Base-by-base conservation (phyloP, 2,888 invertebrate genomes). In the Cryptus armator region DNA sequence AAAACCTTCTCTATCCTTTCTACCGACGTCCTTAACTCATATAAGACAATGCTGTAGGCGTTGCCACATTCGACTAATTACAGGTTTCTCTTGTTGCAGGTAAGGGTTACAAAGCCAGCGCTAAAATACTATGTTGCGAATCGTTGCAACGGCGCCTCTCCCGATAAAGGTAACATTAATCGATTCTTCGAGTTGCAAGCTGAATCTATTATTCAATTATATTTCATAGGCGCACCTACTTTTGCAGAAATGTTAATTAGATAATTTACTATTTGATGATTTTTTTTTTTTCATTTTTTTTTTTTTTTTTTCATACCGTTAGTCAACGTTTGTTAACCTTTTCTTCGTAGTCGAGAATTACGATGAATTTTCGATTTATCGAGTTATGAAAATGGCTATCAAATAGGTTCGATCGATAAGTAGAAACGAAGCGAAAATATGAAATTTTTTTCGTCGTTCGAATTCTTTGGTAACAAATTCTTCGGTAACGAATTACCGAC, bases 51-150 rank as follows among this genome's bases (percentile, higher is more conserved):
- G 43, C 75, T 29, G 70, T 43, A 75, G 59, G 81, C 74, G 71
- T 71, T 19, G 75, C 81, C 46, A 51, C 51, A 48, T 67, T 71
- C 75, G 14, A 48, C 85, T 87, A 87, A 87, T 87, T 85, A 62
- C 83, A 82, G 72, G 77, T 85, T 88, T 88, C 86, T 88, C 86
- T 88, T 88, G 89, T 92, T 92, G 46, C 91, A 92, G 92, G 92
- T 92, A 92, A 92, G 90, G 81, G 78, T 86, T 74, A 77, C 56
- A 76, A 59, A 80, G 59, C 74, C 64, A 59, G 56, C 75, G 53
- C 72, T 64, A 76, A 53, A 53, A 66, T 70, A 37, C 64, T 74
- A 74, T 56, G 44, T 80, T 44, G 72, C 79, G 68, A 66, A 71
- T 82, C 81, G 77, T 59, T 53, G 59, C 79, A 67, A 44, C 74